Evolutionary conservation across 2,113 vertebrate genomes (phyloP), one percentile per base, ranked within the genome.

Genomic region (Pituophis catenifer): DNA sequence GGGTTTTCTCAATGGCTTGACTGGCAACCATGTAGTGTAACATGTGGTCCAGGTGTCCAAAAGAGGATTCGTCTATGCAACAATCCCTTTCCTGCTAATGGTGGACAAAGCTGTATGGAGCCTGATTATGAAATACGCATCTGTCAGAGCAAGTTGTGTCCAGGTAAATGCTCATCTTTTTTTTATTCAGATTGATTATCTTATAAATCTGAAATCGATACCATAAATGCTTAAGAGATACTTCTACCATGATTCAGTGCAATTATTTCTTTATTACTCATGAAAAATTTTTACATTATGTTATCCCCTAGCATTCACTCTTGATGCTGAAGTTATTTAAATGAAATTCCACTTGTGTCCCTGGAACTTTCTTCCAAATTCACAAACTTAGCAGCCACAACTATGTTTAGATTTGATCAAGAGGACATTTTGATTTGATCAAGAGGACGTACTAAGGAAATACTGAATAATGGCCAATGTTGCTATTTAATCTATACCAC

Each of bases 1-100:
- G 98, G 98, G 0, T 99, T 98, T 97, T 99, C 99, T 0, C 97
- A 97, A 21, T 99, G 99, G 99, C 97, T 98, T 21, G 97, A 98
- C 4, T 99, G 99, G 99, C 97, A 62, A 48, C 88, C 98, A 0
- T 99, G 99, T 96, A 99, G 98, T 0, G 98, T 98, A 44, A 98
- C 98, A 7, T 99, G 99, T 86, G 99, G 99, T 0, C 97, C 94
- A 0, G 99, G 99, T 0, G 85, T 98, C 44, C 99, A 99, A 90
- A 98, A 98, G 96, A 98, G 99, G 23, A 96, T 98, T 53, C 98
- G 99, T 33, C 98, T 97, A 44, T 99, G 99, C 94, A 98, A 98
- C 95, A 99, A 92, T 65, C 99, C 99, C 29, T 93, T 97, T 13
- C 99, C 99, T 0, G 99, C 99, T 90, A 99, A 99, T 0, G 99